Conservation (phyloP, 2,888 invertebrate species). For the Globia sparganii region DNA sequence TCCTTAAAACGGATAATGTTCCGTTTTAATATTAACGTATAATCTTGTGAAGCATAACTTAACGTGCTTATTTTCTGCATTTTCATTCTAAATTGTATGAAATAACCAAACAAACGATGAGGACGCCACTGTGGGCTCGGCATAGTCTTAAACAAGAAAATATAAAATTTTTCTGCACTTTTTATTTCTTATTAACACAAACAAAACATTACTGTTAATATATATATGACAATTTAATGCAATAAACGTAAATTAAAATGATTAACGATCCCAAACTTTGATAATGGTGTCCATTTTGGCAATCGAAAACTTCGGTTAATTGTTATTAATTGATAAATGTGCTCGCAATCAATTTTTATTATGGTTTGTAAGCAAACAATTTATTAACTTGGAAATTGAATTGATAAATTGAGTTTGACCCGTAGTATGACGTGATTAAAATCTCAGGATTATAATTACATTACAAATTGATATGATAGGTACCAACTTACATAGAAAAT, state of each 20-base stretch:
- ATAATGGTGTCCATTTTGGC: slow-evolving; percentile 36
- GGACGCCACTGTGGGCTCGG: too few relatives aligned
- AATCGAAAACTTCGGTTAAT: slow-evolving; percentile 44
- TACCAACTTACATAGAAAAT: not conserved
- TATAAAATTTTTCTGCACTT: not conserved
- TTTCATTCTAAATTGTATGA: too few relatives aligned
- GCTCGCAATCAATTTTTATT: slow-evolving; percentile 45
- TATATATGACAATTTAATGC: not conserved
- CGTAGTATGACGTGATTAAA: not conserved
- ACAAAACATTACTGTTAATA: not conserved
- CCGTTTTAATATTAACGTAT: too few relatives aligned
- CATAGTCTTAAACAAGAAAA: too few relatives aligned
- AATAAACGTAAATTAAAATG: slow-evolving; percentile 39
- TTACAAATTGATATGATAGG: not conserved
- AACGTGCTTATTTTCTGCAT: too few relatives aligned
- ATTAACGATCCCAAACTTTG: slow-evolving; percentile 36
- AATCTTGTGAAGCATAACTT: too few relatives aligned
- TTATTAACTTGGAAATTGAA: slow-evolving; percentile 28
- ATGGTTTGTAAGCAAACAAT: slow-evolving; percentile 23
- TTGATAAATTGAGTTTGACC: slow-evolving; percentile 20
- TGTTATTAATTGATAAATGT: slow-evolving; percentile 52
- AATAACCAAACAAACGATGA: too few relatives aligned
- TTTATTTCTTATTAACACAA: not conserved
- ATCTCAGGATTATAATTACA: not conserved
- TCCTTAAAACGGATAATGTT: too few relatives aligned